Conservation (phyloP, 1,140 invertebrate species). For the Microplitis demolitor region DNA sequence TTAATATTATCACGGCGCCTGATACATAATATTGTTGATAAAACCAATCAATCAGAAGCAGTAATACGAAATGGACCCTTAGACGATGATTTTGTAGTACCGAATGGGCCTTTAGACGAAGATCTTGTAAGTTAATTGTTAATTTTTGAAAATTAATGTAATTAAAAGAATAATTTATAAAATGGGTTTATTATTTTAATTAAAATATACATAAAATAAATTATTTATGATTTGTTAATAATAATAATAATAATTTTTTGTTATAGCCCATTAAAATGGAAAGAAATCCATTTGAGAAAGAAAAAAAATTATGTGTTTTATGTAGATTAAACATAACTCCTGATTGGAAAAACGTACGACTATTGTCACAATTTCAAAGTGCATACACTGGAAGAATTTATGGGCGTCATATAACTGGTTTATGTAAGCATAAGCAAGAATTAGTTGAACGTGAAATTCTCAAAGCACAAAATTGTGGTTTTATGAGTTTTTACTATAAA, state of each 20-base stretch:
- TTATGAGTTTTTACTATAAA: constrained; percentile 67
- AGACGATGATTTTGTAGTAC: no score
- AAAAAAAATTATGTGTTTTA: constrained; percentile 78
- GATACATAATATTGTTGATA: no score
- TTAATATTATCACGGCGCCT: no score
- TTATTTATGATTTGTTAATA: background rate
- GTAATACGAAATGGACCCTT: no score
- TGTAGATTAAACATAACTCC: constrained; percentile 83
- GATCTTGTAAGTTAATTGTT: no score
- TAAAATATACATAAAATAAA: background rate
- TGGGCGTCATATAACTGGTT: constrained; percentile 87
- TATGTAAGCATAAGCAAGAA: constrained; percentile 78
- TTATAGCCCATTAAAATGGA: constrained; percentile 68
- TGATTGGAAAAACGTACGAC: constrained; percentile 89
- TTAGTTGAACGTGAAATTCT: constrained; percentile 72
- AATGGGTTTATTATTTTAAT: background rate
- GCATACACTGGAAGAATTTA: constrained; percentile 90
- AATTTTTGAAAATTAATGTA: no score
- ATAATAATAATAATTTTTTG: background rate
- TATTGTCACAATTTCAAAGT: constrained; percentile 95
- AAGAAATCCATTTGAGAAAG: constrained; percentile 81
- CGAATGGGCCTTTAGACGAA: no score
- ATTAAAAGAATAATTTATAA: no score
- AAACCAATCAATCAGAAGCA: no score
- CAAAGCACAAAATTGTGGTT: constrained; percentile 73